Conservation (phyloP, 1,140 invertebrate genomes). For the Diachasma alloeum region DNA sequence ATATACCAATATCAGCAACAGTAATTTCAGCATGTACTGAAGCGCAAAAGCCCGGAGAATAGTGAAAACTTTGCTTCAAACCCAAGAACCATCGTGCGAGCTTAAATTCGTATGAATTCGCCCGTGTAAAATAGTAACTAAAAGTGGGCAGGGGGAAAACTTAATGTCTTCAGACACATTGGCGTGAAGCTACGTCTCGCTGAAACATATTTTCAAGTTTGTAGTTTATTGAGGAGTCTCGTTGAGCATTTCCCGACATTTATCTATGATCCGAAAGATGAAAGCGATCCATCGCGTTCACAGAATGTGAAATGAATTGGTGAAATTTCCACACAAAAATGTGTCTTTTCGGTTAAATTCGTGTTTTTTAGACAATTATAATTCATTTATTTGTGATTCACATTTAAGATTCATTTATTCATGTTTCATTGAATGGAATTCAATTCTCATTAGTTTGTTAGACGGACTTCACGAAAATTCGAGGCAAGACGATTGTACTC, state of each 20-base stretch:
- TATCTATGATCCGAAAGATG: not conserved
- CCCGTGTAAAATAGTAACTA: not conserved
- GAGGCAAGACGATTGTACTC: too few relatives aligned
- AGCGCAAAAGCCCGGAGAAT: not conserved
- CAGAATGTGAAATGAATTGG: too few relatives aligned
- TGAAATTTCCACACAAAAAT: too few relatives aligned
- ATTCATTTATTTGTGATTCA: too few relatives aligned
- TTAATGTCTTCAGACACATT: slow-evolving; percentile 1
- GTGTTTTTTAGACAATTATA: too few relatives aligned
- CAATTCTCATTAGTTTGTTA: too few relatives aligned
- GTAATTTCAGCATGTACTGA: slow-evolving; percentile 8
- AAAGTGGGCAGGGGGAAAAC: not conserved
- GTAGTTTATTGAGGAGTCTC: not conserved
- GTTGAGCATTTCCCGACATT: not conserved
- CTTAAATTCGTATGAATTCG: slow-evolving; percentile 4
- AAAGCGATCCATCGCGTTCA: not conserved
- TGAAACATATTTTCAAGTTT: not conserved
- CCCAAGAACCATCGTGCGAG: not conserved
- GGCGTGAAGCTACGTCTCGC: not conserved
- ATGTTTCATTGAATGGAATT: too few relatives aligned
- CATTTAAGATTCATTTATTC: too few relatives aligned
- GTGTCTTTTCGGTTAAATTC: too few relatives aligned
- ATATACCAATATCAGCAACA: slow-evolving; percentile 11
- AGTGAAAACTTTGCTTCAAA: not conserved
- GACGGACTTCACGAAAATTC: too few relatives aligned